Conservation (phyloP, 1,140 invertebrate species). For the Steinernema khuongi region DNA sequence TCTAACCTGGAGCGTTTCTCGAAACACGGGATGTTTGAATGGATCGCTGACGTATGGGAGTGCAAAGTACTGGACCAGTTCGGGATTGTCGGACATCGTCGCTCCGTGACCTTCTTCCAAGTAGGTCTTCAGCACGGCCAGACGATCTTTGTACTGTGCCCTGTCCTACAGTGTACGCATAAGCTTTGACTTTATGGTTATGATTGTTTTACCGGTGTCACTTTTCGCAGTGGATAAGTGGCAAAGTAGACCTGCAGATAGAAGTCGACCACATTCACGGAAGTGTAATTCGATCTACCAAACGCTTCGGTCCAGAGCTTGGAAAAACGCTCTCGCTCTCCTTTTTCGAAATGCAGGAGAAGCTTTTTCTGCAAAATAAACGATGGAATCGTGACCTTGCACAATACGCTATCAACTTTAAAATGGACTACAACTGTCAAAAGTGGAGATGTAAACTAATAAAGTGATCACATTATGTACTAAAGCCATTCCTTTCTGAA, state of each 20-base stretch:
- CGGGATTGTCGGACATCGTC: conserved; percentile 21
- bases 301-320: neutral
- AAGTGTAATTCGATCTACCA: neutral
- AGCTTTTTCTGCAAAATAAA: neutral
- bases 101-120: conserved; percentile 33
- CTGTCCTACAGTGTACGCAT: conserved; percentile 22
- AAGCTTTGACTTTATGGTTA: conserved; percentile 14
- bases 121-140: conserved; percentile 36
- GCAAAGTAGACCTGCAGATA: conserved; percentile 36
- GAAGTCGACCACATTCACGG: conserved; percentile 30
- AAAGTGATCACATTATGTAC: too few relatives aligned
- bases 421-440: too few relatives aligned
- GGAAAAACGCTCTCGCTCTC: neutral
- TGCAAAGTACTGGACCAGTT: conserved; percentile 37
- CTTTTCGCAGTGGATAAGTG: conserved; percentile 28
- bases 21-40: conserved; percentile 33
- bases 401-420: too few relatives aligned
- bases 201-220: conserved; percentile 32
- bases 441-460: too few relatives aligned
- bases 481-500: too few relatives aligned
- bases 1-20: conserved; percentile 13
- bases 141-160: conserved; percentile 34
- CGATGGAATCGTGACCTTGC: too few relatives aligned
- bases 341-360: neutral
- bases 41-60: conserved; percentile 39